phyloP scores from a whole-genome alignment of 2,797 vertebrate genomes.

The Hydrocynus forskahlii region DNA sequence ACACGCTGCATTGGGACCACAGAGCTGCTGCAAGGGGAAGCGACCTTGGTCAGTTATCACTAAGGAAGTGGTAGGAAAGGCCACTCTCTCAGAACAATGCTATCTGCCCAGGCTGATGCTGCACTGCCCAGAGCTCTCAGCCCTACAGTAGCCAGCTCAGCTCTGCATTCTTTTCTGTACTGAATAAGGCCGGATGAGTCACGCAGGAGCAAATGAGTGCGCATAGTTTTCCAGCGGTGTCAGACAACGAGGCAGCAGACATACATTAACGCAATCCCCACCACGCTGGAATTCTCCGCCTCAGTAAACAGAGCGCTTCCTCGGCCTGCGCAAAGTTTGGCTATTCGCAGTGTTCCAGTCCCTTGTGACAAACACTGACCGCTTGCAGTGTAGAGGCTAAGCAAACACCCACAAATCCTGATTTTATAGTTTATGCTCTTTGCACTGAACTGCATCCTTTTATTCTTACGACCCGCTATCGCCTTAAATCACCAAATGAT shows the following conservation, averaged over 20 bases:
- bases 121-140: constrained; percentile 18
- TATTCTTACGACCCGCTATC: constrained; percentile 6
- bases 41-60: constrained; percentile 52
- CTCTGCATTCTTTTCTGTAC: constrained; percentile 1
- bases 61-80: constrained; percentile 59
- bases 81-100: constrained; percentile 56
- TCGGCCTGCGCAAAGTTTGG: background rate
- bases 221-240: constrained; percentile 38
- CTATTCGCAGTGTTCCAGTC: background rate
- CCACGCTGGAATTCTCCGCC: constrained; percentile 3
- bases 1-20: constrained; percentile 14
- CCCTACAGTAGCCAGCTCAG: constrained; percentile 32
- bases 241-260: constrained; percentile 37
- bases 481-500: constrained; percentile 8
- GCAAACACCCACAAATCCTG: constrained; percentile 41
- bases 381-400: constrained; percentile 6
- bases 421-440: constrained; percentile 33
- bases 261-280: constrained; percentile 27
- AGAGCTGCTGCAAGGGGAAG: constrained; percentile 22
- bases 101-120: constrained; percentile 51
- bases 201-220: constrained; percentile 42
- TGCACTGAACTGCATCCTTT: constrained; percentile 34
- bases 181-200: constrained; percentile 46
- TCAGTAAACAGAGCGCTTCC: constrained; percentile 44
- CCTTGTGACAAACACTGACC: background rate